phyloP scores from a whole-genome alignment of 2,888 invertebrate genomes.

The Lithophane leautieri region DNA sequence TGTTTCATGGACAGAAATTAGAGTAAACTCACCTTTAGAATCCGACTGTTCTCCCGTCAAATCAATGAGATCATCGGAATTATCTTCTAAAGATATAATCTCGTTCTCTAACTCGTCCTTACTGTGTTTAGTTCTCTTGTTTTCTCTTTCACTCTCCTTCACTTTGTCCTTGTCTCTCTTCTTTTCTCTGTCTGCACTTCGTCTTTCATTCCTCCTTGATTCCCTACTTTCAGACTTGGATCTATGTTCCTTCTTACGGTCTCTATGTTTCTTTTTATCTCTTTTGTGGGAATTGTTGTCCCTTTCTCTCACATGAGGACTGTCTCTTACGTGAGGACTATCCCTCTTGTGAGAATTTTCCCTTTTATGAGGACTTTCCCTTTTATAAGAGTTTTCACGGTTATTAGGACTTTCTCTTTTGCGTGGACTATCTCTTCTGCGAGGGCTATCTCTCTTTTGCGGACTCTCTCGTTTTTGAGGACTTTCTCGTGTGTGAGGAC shows the following conservation, averaged over 20 bases:
- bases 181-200: slow-evolving; percentile 70
- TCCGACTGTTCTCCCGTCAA: slow-evolving; percentile 90
- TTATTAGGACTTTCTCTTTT: slow-evolving; percentile 54
- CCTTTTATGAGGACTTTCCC: slow-evolving; percentile 52
- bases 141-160: slow-evolving; percentile 70
- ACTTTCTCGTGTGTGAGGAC: slow-evolving; percentile 54
- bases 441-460: slow-evolving; percentile 67
- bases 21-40: slow-evolving; percentile 79
- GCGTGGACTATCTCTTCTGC: slow-evolving; percentile 53
- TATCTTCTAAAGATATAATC: slow-evolving; percentile 86
- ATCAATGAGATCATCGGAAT: slow-evolving; percentile 90
- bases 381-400: slow-evolving; percentile 60
- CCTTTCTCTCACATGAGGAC: slow-evolving; percentile 57
- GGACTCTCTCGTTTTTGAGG: slow-evolving; percentile 64
- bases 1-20: not conserved
- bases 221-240: slow-evolving; percentile 79
- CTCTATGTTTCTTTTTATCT: slow-evolving; percentile 78
- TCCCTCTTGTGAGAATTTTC: slow-evolving; percentile 56
- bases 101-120: slow-evolving; percentile 80
- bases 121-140: slow-evolving; percentile 68
- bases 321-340: slow-evolving; percentile 55
- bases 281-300: slow-evolving; percentile 61
- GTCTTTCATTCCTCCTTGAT: slow-evolving; percentile 64
- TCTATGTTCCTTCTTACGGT: slow-evolving; percentile 76
- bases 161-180: slow-evolving; percentile 66